A percentile compares a stretch with the other conserved stretches of the same genome.
phyloP scores from a whole-genome alignment of 2,113 vertebrate genomes.

The Forbesichthys agassizii region DNA sequence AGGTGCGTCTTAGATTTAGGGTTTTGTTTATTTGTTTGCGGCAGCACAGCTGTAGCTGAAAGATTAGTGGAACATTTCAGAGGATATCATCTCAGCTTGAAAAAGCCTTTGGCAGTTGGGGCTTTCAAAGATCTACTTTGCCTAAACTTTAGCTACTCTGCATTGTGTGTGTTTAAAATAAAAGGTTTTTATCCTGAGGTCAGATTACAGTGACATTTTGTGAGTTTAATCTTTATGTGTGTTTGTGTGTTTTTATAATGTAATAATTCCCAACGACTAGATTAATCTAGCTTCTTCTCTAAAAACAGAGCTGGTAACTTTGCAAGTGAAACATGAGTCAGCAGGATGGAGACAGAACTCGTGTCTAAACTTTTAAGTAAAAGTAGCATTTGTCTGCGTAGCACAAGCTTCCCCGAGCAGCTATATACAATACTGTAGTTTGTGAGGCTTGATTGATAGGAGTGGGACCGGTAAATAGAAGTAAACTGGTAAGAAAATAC shows the following conservation, averaged over 20 bases:
- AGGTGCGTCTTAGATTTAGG: background rate
- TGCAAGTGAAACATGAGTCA: constrained; percentile 14
- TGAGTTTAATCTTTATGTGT: background rate
- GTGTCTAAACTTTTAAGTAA: background rate
- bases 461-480: background rate
- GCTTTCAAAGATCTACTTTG: background rate
- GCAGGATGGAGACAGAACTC: background rate
- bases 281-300: background rate
- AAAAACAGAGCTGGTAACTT: background rate
- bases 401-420: background rate
- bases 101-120: background rate
- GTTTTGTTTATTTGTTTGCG: background rate
- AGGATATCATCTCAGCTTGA: background rate
- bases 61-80: background rate
- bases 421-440: no score
- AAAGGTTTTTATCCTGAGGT: constrained; percentile 8
- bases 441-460: background rate
- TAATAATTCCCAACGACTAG: constrained; percentile 18
- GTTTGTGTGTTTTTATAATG: background rate
- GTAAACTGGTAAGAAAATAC: background rate
- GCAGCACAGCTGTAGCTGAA: background rate
- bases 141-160: constrained; percentile 1
- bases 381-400: background rate
- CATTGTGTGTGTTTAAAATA: background rate
- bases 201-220: constrained; percentile 7